A percentile compares a stretch with the other conserved stretches of the same genome.
These are phyloP conservation scores for Monomorium pharaonis DNA, from an alignment of 1,140 invertebrate species.

Conservation along the genomic window DNA sequence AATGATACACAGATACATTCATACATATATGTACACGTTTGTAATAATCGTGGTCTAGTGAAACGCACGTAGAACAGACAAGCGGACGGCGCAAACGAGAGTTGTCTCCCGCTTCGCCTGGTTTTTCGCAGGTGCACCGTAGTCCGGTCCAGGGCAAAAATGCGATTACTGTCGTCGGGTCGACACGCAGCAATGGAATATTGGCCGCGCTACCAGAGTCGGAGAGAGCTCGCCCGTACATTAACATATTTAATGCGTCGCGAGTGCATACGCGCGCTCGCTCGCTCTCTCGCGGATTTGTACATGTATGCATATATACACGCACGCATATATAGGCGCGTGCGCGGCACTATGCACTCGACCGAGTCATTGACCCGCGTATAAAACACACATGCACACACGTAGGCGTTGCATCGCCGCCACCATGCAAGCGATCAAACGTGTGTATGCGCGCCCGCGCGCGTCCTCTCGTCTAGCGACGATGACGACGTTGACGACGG, in stretches of 20 bases:
- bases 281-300: not conserved
- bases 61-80: not conserved
- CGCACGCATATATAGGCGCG: slow-evolving; percentile 54
- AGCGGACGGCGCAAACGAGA: not conserved
- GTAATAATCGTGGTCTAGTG: not conserved
- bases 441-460: slow-evolving; percentile 32
- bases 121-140: slow-evolving; percentile 60
- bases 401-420: slow-evolving; percentile 30
- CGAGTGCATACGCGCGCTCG: not conserved
- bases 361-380: slow-evolving; percentile 72
- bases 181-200: slow-evolving; percentile 62
- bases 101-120: not conserved
- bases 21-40: not conserved
- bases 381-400: slow-evolving; percentile 68
- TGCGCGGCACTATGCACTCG: slow-evolving; percentile 70
- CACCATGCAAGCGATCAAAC: slow-evolving; percentile 44
- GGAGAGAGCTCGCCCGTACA: slow-evolving; percentile 54
- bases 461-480: slow-evolving; percentile 15
- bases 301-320: not conserved
- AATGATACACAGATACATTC: not conserved
- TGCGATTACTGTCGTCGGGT: slow-evolving; percentile 32
- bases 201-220: slow-evolving; percentile 66
- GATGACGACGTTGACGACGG: not conserved
- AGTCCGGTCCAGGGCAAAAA: slow-evolving; percentile 38
- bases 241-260: slow-evolving; percentile 70